Evolutionary conservation across 2,888 invertebrate species (phyloP).

Genomic region (Metellina segmentata): DNA sequence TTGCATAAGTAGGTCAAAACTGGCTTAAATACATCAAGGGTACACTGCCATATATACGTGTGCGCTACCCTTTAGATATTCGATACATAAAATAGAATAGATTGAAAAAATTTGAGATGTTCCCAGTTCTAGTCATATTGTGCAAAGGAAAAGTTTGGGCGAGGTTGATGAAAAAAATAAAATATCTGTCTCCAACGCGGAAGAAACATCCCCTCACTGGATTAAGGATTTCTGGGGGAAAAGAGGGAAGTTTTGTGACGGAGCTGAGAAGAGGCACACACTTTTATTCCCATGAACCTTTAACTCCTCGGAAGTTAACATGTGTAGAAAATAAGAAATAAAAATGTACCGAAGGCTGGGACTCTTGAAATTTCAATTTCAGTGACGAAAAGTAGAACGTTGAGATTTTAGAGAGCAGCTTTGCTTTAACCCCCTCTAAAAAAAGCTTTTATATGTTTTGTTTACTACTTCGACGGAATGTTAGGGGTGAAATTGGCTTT

Average conservation of each 20-base stretch:
- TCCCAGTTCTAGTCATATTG: no score
- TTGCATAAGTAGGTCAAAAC: no score
- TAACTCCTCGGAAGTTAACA: slow-evolving; percentile 30
- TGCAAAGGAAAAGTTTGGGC: no score
- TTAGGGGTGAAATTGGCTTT: not conserved
- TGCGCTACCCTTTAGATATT: no score
- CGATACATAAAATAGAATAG: no score
- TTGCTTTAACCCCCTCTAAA: not conserved
- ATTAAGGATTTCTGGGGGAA: slow-evolving; percentile 9
- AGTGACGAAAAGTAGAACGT: not conserved
- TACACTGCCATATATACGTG: no score
- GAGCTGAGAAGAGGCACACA: not conserved
- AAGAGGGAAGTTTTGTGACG: not conserved
- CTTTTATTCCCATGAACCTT: slow-evolving; percentile 1
- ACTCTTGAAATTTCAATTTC: slow-evolving; percentile 41
- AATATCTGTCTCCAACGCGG: not conserved
- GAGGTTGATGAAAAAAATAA: slow-evolving; percentile 5
- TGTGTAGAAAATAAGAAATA: slow-evolving; percentile 23
- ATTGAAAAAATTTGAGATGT: no score
- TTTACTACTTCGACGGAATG: slow-evolving; percentile 17
- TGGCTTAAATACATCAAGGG: no score
- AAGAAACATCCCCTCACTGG: not conserved
- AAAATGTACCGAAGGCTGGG: not conserved
- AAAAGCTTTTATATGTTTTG: slow-evolving; percentile 31
- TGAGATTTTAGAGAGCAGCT: slow-evolving; percentile 4